phyloP scores from a whole-genome alignment of 2,888 invertebrate species.

The Acleris literana region DNA sequence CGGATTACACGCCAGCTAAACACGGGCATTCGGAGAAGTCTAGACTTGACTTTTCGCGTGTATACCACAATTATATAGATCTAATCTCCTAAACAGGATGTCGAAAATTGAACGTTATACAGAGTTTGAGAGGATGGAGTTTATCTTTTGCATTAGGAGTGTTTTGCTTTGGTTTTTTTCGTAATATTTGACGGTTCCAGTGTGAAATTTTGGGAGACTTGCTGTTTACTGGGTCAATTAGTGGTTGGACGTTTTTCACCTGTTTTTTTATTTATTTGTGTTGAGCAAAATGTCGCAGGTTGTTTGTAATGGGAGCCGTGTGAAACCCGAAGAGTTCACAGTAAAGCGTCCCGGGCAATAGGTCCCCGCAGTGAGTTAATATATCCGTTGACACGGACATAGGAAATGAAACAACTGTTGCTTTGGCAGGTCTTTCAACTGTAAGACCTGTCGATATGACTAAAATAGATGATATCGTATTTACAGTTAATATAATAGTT shows the following conservation, averaged over 20 bases:
- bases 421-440: neutral
- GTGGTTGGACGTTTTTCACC: slow-evolving; percentile 19
- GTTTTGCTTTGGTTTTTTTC: slow-evolving; percentile 40
- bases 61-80: slow-evolving; percentile 65
- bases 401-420: slow-evolving; percentile 36
- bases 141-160: slow-evolving; percentile 43
- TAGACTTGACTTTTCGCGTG: slow-evolving; percentile 45
- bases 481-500: neutral
- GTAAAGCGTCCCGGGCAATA: slow-evolving; percentile 48
- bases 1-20: slow-evolving; percentile 22
- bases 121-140: slow-evolving; percentile 44
- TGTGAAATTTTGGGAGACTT: slow-evolving; percentile 42
- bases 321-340: slow-evolving; percentile 46
- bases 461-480: slow-evolving; percentile 8
- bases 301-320: slow-evolving; percentile 40
- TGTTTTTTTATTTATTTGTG: slow-evolving; percentile 31
- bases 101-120: slow-evolving; percentile 56
- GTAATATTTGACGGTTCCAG: slow-evolving; percentile 31
- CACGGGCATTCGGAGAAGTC: slow-evolving; percentile 41
- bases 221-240: slow-evolving; percentile 32
- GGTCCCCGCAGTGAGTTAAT: slow-evolving; percentile 27
- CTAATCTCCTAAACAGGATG: slow-evolving; percentile 67
- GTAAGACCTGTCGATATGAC: neutral
- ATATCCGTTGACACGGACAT: slow-evolving; percentile 46
- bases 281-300: slow-evolving; percentile 39